A percentile compares a stretch with the other conserved stretches of the same genome.
Evolutionary conservation across 1,140 invertebrate species (phyloP).

Genomic region (Gonioctena quinquepunctata): DNA sequence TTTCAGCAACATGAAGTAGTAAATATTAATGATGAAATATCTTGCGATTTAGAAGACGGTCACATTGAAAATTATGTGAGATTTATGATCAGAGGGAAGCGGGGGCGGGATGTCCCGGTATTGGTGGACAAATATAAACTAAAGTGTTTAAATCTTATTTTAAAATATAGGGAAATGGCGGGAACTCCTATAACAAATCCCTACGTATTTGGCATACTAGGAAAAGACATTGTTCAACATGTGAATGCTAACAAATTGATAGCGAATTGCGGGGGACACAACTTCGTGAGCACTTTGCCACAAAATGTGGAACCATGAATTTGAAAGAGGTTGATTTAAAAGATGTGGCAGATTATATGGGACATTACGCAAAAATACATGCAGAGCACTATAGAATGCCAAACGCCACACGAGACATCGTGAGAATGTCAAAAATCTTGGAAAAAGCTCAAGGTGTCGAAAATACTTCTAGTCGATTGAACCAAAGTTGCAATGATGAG

Average conservation of each 20-base stretch:
- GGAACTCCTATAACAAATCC: neutral
- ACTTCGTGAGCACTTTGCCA: neutral
- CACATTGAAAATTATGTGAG: neutral
- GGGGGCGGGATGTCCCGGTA: neutral
- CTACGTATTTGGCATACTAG: neutral
- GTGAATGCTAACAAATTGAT: neutral
- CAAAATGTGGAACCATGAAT: neutral
- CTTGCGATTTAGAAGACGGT: neutral
- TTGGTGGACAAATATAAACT: neutral
- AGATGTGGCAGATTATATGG: constrained; percentile 2
- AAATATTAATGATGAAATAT: neutral
- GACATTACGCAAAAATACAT: neutral
- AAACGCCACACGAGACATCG: neutral
- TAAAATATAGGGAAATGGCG: neutral
- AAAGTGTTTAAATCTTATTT: neutral
- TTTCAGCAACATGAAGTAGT: neutral
- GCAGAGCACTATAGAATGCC: neutral
- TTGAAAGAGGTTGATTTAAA: neutral
- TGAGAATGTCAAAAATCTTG: constrained; percentile 3
- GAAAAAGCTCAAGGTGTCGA: neutral
- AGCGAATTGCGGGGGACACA: neutral
- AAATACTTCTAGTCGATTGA: neutral
- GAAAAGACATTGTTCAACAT: neutral
- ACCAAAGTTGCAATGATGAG: neutral
- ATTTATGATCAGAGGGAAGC: neutral